Base-by-base conservation (phyloP, 2,113 vertebrate species). In the Nothobranchius kuhntae region DNA sequence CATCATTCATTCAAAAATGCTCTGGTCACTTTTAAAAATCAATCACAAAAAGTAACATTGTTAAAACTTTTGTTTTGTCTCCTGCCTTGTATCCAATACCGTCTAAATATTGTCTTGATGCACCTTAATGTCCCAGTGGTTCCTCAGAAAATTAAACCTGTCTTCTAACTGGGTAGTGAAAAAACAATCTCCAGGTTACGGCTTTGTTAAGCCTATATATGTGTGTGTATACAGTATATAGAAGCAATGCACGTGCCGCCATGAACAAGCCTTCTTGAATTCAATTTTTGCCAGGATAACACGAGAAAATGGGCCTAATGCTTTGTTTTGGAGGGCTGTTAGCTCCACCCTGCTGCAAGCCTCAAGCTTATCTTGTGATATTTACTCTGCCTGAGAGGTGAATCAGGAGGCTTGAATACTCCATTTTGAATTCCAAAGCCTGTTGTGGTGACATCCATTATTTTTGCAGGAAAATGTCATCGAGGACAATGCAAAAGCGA, bases 251-350 rank as follows among this genome's bases (percentile, higher is more conserved):
- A 58, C 58, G 54, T 53, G 13, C 44, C 2, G 17, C 24, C 8
- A 15, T 50, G 52, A 76, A 50, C 44, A 50, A 50, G 14, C 57
- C 55, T 46, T 57, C 59, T 68, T 73, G 61, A 67, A 84, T 73
- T 77, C 63, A 42, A 76, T 80, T 78, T 66, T 35, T 51, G 61
- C 42, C 53, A 35, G 11, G 46, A 67, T 54, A 67, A 48, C 50
- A 65, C 48, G 30, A 70, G 13, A 68, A 81, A 68, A 68, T 26
- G 21, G 45, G 9, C 40, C 44, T 77, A 53, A 66, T 69, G 48
- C 9, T 51, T 74, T 85, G 51, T 71, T 86, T 17, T 63, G 51
- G 53, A 80, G 15, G 47, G 17, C 61, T 68, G 50, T 79, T 73
- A 76, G 67, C 60, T 58, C 24, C 51, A 58, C 21, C 13, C 21